A percentile compares a stretch with the other conserved stretches of the same genome.
Evolutionary conservation across 2,888 invertebrate genomes (phyloP).

Genomic region (Trichacis sp.): DNA sequence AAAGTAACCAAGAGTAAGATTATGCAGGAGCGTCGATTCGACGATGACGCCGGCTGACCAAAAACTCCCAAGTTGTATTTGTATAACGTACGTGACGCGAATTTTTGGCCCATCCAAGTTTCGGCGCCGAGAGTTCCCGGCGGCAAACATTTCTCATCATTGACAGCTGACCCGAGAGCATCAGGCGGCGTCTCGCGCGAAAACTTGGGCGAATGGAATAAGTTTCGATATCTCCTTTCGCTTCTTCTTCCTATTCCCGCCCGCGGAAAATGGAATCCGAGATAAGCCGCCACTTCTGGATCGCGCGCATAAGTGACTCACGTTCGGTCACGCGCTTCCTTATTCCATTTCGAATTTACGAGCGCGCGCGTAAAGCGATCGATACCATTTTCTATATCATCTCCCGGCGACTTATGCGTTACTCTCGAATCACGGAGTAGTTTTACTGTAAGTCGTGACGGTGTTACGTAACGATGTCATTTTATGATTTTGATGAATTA

Average conservation of each 20-base stretch:
- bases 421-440: too few relatives aligned
- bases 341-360: constrained; percentile 36
- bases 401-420: constrained; percentile 13
- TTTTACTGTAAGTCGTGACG: too few relatives aligned
- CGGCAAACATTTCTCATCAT: constrained; percentile 59
- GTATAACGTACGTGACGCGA: constrained; percentile 59
- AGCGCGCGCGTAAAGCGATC: constrained; percentile 12
- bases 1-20: too few relatives aligned
- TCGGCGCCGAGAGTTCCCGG: constrained; percentile 45
- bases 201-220: constrained; percentile 57
- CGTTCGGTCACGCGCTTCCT: constrained; percentile 36
- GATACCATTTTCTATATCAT: constrained; percentile 17
- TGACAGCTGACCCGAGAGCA: constrained; percentile 56
- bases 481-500: too few relatives aligned
- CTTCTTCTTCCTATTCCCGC: constrained; percentile 20
- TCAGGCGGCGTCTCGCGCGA: constrained; percentile 38
- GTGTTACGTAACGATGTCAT: too few relatives aligned
- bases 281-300: constrained; percentile 23
- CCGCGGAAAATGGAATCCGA: constrained; percentile 34
- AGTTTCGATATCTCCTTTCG: constrained; percentile 44
- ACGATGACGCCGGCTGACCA: too few relatives aligned
- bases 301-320: constrained; percentile 19
- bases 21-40: too few relatives aligned
- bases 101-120: constrained; percentile 46
- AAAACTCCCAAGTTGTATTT: constrained; percentile 38